Evolutionary conservation across 2,888 invertebrate genomes (phyloP), one percentile per base, ranked within the genome.

Genomic region (Dynastes grantii): DNA sequence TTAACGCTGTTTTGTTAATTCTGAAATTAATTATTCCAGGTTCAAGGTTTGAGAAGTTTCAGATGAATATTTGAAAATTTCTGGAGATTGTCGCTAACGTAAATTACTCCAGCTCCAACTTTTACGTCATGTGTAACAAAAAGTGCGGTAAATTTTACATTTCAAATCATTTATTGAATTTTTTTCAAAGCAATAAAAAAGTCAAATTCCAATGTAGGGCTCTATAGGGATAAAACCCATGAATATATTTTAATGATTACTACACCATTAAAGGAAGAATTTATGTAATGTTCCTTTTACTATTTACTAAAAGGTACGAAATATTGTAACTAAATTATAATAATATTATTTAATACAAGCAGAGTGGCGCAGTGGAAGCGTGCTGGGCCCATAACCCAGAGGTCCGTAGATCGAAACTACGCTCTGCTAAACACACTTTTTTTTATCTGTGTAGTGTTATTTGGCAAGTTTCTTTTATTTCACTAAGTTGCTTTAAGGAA

Each of bases 391-490:
- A 94, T 94, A 94, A 94, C 94, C 95, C 95, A 95, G 95, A 95
- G 95, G 94, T 95, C 95, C 95, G 95, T 95, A 93, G 94, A 94
- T 94, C 94, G 94, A 95, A 94, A 94, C 94, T 94, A 94, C 93
- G 94, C 94, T 93, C 93, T 93, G 93, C 93, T 93, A 93, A 22
- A 9, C n/a, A 0, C 6, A 37, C 6, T 37, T 37, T 37, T 37
- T 37, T 5, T 37, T 1, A 37, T 37, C 22, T 22, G 5, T 37
- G 5, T 37, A 6, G 32, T 5, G 32, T 0, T 5, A 37, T 37
- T 37, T 37, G 32, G 5, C 6, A 1, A 37, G 32, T 6, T 37
- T 37, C 5, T 37, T 37, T 37, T 37, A 37, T 37, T 2, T 37
- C 32, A 37, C 6, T 37, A 37, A 37, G 32, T 37, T 37, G 5